These are phyloP conservation scores for Sipunculus nudus DNA, from an alignment of 2,888 invertebrate genomes.

Conservation along the genomic window DNA sequence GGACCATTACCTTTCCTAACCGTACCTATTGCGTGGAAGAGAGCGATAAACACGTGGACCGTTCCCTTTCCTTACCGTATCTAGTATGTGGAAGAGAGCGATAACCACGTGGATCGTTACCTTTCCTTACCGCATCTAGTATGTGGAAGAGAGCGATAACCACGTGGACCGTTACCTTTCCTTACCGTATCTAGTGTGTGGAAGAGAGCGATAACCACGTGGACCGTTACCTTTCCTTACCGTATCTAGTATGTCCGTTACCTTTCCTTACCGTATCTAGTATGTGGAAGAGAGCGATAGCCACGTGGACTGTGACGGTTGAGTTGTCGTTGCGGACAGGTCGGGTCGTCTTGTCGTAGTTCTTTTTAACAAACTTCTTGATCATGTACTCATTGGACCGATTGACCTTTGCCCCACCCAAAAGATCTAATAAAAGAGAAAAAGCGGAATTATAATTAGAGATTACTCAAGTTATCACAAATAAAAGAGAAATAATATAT, in stretches of 20 bases:
- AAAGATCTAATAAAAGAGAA: no score
- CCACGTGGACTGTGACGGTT: slow-evolving; percentile 41
- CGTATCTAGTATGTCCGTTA: no score
- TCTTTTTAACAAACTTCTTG: slow-evolving; percentile 31
- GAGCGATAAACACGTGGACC: no score
- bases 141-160: not conserved
- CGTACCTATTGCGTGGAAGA: no score
- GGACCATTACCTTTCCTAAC: no score
- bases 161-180: not conserved
- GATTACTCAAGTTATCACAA: no score
- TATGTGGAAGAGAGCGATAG: slow-evolving; percentile 49
- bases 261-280: slow-evolving; percentile 49
- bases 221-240: no score
- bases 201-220: slow-evolving; percentile 47
- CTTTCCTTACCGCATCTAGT: no score
- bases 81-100: slow-evolving; percentile 48
- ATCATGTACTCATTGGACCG: slow-evolving; percentile 41
- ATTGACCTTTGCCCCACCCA: slow-evolving; percentile 7
- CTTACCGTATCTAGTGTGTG: slow-evolving; percentile 50
- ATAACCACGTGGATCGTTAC: slow-evolving; percentile 41
- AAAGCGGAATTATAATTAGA: no score
- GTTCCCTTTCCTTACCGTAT: slow-evolving; percentile 48
- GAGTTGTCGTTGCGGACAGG: slow-evolving; percentile 44
- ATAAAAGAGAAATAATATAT: no score
- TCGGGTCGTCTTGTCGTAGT: slow-evolving; percentile 47